Evolutionary conservation across 2,113 vertebrate genomes (phyloP), one percentile per base, ranked within the genome.

Genomic region (Entelurus aequoreus): DNA sequence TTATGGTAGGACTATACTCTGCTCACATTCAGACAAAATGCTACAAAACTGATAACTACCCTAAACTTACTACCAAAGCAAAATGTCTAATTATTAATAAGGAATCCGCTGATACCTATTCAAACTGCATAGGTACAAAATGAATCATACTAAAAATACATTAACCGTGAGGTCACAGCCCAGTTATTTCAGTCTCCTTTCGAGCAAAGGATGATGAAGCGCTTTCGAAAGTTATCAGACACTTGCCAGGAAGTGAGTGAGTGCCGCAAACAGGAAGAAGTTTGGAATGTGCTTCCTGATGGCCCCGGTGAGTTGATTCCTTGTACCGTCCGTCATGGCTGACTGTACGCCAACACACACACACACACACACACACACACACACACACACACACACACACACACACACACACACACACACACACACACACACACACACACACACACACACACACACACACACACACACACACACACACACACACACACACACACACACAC

Each of bases 281-380:
- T 44, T 57, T 42, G 85, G 90, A 91, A 92, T 91, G 91, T 91
- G 87, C 78, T 91, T 90, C 89, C 90, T 88, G 82, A 78, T 76
- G 80, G 81, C 85, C 66, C 28, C 62, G 48, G 51, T 71, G 80
- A 51, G 56, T 75, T 84, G 81, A 89, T 86, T 89, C 82, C 73
- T 80, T 74, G 76, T 82, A 83, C 88, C 86, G 89, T 84, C 88
- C 86, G 89, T 84, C 85, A 61, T 63, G 75, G 73, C 76, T 72
- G 78, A 76, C 48, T 58, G 76, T 35, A 60, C 8, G 14, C 46
- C 44, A 48, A 65, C 51, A 65, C 71, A 77, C 49, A 59, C 4
- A 28, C 60, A 40, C 61, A 48, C 60, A 57, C 65, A 21, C 37
- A 54, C 36, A 52, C 49, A 42, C 65, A 66, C 40, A 21, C 37